Evolutionary conservation across 2,888 invertebrate species (phyloP).

Genomic region (Parapristionchus giblindavisi): DNA sequence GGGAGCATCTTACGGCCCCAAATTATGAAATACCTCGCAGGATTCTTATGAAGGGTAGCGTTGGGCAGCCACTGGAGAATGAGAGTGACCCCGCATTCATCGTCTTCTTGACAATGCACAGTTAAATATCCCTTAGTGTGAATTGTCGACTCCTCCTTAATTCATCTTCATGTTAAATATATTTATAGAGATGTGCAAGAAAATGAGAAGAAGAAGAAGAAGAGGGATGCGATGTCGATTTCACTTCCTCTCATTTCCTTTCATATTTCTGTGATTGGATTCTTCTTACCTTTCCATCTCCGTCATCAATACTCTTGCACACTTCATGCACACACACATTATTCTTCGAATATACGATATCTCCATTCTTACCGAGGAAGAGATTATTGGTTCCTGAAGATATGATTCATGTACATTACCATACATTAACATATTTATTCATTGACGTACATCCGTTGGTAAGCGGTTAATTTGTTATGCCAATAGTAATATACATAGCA

Average conservation of each 20-base stretch:
- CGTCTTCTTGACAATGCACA: constrained; percentile 76
- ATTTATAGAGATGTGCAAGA: neutral
- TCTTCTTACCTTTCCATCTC: neutral
- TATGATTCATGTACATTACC: neutral
- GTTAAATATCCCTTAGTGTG: constrained; percentile 93
- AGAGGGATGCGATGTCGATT: no score
- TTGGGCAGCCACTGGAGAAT: constrained; percentile 95
- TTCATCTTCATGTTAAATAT: no score
- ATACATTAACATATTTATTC: neutral
- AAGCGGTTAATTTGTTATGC: no score
- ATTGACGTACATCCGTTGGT: no score
- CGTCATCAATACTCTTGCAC: neutral
- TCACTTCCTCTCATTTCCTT: no score
- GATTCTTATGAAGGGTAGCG: constrained; percentile 85
- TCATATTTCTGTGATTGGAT: neutral
- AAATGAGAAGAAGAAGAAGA: neutral
- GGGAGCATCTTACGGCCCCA: neutral
- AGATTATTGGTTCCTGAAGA: constrained; percentile 60
- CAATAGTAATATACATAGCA: no score
- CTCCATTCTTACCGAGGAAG: constrained; percentile 72
- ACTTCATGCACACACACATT: constrained; percentile 93
- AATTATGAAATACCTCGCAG: constrained; percentile 74
- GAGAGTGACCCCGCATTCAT: constrained; percentile 78
- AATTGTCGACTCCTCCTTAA: constrained; percentile 73
- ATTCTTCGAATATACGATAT: constrained; percentile 80